Conservation (phyloP, 64 coral and sea anemone species). For the Montipora efflorescens region DNA sequence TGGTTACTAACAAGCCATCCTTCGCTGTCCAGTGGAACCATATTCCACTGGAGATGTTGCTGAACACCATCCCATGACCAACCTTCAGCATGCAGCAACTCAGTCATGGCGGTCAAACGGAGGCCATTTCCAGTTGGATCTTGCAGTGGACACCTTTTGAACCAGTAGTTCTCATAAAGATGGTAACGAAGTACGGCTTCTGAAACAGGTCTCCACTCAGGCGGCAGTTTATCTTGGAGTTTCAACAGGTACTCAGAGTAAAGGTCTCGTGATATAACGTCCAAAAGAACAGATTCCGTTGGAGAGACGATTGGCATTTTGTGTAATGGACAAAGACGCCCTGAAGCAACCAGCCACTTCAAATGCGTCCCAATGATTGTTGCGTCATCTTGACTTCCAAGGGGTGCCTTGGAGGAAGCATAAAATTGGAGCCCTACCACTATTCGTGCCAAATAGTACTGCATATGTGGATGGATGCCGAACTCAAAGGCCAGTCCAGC, state of each 20-base stretch:
- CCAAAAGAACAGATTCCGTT: slow-evolving; percentile 55
- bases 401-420: slow-evolving; percentile 20
- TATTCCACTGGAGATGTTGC: slow-evolving; percentile 26
- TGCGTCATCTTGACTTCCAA: slow-evolving; percentile 31
- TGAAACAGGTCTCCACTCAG: slow-evolving; percentile 37
- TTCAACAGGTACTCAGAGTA: slow-evolving; percentile 47
- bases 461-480: slow-evolving; percentile 53
- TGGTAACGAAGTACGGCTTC: slow-evolving; percentile 57
- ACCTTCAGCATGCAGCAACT: slow-evolving; percentile 19
- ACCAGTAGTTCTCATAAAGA: slow-evolving; percentile 50
- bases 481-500: slow-evolving; percentile 59
- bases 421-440: slow-evolving; percentile 65
- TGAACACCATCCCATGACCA: slow-evolving; percentile 58
- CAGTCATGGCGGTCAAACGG: slow-evolving; percentile 49
- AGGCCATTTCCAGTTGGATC: slow-evolving; percentile 21
- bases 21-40: slow-evolving; percentile 27
- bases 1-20: slow-evolving; percentile 21
- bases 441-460: slow-evolving; percentile 49
- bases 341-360: slow-evolving; percentile 54
- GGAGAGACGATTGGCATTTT: slow-evolving; percentile 61
- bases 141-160: slow-evolving; percentile 33
- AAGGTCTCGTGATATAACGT: slow-evolving; percentile 47
- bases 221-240: slow-evolving; percentile 47
- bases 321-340: slow-evolving; percentile 61
- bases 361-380: slow-evolving; percentile 25